Conservation (phyloP, 2,113 vertebrate species). For the Apistogramma diplotaenia region DNA sequence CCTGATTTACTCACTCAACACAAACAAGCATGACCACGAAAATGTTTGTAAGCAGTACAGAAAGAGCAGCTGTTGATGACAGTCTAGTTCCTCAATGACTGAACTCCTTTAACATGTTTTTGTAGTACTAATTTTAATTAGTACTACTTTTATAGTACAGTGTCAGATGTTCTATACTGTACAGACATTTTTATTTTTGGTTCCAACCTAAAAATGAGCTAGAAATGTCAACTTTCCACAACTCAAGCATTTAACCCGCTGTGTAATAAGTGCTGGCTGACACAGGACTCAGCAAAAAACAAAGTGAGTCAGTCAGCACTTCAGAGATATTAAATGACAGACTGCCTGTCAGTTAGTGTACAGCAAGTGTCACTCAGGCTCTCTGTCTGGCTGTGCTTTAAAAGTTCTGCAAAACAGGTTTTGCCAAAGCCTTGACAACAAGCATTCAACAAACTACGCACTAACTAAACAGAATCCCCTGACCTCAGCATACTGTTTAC, state of each 20-base stretch:
- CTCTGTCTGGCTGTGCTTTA: conserved; percentile 3
- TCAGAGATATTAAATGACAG: conserved; percentile 30
- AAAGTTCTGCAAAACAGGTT: not conserved
- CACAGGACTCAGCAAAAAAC: not conserved
- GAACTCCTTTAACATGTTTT: not conserved
- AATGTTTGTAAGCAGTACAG: not conserved
- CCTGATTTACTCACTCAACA: not conserved
- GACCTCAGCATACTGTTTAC: not conserved
- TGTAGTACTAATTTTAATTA: not conserved
- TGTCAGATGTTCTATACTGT: not conserved
- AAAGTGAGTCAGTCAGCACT: conserved; percentile 24
- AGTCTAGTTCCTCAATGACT: not conserved
- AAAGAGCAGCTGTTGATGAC: not conserved
- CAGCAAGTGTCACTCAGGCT: conserved; percentile 14
- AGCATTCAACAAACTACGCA: not conserved
- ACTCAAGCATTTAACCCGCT: not conserved
- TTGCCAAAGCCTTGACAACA: not conserved
- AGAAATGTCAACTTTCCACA: not conserved
- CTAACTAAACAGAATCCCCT: not conserved
- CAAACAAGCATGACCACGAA: not conserved
- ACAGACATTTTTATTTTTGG: not conserved
- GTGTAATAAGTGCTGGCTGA: conserved; percentile 7
- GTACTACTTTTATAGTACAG: not conserved
- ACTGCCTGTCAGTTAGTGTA: conserved; percentile 22
- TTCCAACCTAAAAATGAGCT: not conserved